Evolutionary conservation across 2,888 invertebrate genomes (phyloP).

Genomic region (Bugulina stolonifera): DNA sequence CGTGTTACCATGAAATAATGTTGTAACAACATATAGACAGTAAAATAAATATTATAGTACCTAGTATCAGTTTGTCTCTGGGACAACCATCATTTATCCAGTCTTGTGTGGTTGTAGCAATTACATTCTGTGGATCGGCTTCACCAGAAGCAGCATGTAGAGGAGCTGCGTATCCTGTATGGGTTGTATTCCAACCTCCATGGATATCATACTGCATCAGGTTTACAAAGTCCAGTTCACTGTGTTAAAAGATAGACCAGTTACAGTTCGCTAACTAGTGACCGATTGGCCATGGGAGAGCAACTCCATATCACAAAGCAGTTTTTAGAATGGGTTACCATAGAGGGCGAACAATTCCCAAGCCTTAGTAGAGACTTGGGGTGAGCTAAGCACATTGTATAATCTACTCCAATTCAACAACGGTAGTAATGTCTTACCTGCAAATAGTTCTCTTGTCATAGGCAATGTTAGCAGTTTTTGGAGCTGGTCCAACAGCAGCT

Average conservation of each 20-base stretch:
- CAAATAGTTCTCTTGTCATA: constrained; percentile 6
- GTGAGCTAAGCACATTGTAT: too few relatives aligned
- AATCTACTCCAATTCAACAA: too few relatives aligned
- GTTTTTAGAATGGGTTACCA: too few relatives aligned
- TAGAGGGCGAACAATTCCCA: too few relatives aligned
- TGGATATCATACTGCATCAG: constrained; percentile 45
- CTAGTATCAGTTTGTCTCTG: constrained; percentile 84
- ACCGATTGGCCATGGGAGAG: too few relatives aligned
- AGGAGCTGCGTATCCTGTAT: constrained; percentile 32
- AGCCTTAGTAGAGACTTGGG: too few relatives aligned
- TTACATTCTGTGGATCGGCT: background rate
- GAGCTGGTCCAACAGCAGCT: constrained; percentile 18
- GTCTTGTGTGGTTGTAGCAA: constrained; percentile 32
- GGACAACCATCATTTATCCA: constrained; percentile 70
- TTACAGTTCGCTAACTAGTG: too few relatives aligned
- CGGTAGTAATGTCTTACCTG: too few relatives aligned
- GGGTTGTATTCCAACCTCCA: constrained; percentile 39
- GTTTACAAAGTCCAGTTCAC: constrained; percentile 40
- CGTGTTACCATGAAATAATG: too few relatives aligned
- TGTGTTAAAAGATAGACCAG: constrained; percentile 28
- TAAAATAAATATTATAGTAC: too few relatives aligned
- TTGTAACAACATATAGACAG: too few relatives aligned
- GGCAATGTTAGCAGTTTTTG: constrained; percentile 18
- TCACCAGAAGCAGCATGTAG: background rate
- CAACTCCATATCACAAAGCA: too few relatives aligned